A percentile compares a stretch with the other conserved stretches of the same genome.
phyloP scores from a whole-genome alignment of 2,888 invertebrate species.

The Caenorhabditis imperialis region DNA sequence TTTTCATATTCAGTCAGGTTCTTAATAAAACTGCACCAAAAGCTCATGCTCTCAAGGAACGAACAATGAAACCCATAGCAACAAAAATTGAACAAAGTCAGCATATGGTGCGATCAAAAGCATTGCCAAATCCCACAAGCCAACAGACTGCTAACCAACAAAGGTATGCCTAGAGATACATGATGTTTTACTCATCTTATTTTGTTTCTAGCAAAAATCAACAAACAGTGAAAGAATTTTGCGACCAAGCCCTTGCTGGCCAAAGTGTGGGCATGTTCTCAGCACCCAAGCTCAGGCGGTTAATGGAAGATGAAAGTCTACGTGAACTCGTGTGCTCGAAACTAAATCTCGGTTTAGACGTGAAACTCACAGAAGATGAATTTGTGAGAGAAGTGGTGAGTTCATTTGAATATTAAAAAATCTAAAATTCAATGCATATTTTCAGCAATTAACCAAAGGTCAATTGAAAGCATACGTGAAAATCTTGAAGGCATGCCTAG shows the following conservation, averaged over 20 bases:
- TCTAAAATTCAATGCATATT: constrained; percentile 43
- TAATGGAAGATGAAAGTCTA: constrained; percentile 99
- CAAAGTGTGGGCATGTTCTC: constrained; percentile 98
- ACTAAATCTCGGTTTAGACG: constrained; percentile 92
- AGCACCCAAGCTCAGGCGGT: constrained; percentile 80
- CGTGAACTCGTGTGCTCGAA: constrained; percentile 94
- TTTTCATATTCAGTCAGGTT: constrained; percentile 56
- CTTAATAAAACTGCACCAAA: constrained; percentile 77
- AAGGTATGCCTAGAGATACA: constrained; percentile 47
- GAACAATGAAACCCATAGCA: constrained; percentile 75
- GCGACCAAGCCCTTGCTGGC: constrained; percentile 85
- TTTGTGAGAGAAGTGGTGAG: constrained; percentile 97
- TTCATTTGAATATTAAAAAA: constrained; percentile 1
- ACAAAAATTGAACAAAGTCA: constrained; percentile 75
- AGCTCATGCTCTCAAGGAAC: constrained; percentile 76
- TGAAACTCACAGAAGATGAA: constrained; percentile 91
- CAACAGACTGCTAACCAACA: constrained; percentile 72
- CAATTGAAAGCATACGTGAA: constrained; percentile 98
- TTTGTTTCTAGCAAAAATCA: constrained; percentile 76
- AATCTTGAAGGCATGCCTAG: constrained; percentile 89
- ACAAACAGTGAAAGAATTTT: constrained; percentile 76
- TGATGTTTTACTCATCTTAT: not conserved
- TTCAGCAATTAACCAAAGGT: constrained; percentile 88
- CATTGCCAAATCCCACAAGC: constrained; percentile 58
- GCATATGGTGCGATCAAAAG: constrained; percentile 68